phyloP scores from a whole-genome alignment of 2,888 invertebrate species.

The Dastarcus helophoroides region DNA sequence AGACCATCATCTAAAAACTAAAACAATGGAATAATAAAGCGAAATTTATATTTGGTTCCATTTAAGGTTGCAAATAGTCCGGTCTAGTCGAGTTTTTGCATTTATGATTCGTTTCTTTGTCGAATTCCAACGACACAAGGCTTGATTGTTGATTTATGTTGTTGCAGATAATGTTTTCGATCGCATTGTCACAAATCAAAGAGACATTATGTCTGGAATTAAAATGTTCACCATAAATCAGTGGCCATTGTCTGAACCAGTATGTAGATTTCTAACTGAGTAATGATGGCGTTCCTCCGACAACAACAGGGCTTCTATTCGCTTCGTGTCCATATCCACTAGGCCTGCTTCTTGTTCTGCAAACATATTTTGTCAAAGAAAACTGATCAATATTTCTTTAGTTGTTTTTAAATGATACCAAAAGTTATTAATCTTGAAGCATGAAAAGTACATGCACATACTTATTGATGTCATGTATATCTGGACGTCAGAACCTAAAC shows the following conservation, averaged over 20 bases:
- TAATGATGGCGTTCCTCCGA: slow-evolving; percentile 23
- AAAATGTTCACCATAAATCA: slow-evolving; percentile 37
- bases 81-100: slow-evolving; percentile 26
- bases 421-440: too few relatives aligned
- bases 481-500: too few relatives aligned
- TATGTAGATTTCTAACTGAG: slow-evolving; percentile 34
- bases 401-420: too few relatives aligned
- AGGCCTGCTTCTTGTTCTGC: too few relatives aligned
- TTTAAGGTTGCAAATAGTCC: slow-evolving; percentile 23
- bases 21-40: slow-evolving; percentile 21
- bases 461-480: too few relatives aligned
- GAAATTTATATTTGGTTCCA: slow-evolving; percentile 20
- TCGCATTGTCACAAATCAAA: slow-evolving; percentile 37
- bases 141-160: slow-evolving; percentile 32
- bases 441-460: too few relatives aligned
- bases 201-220: slow-evolving; percentile 38
- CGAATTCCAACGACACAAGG: slow-evolving; percentile 20
- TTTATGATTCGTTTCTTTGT: slow-evolving; percentile 25
- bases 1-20: too few relatives aligned
- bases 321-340: slow-evolving; percentile 14
- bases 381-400: too few relatives aligned
- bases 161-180: slow-evolving; percentile 35
- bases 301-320: slow-evolving; percentile 21
- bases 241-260: slow-evolving; percentile 35
- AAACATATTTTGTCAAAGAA: too few relatives aligned